These are phyloP conservation scores for Dissostichus mawsoni DNA, from an alignment of 2,113 vertebrate genomes.

Conservation along the genomic window DNA sequence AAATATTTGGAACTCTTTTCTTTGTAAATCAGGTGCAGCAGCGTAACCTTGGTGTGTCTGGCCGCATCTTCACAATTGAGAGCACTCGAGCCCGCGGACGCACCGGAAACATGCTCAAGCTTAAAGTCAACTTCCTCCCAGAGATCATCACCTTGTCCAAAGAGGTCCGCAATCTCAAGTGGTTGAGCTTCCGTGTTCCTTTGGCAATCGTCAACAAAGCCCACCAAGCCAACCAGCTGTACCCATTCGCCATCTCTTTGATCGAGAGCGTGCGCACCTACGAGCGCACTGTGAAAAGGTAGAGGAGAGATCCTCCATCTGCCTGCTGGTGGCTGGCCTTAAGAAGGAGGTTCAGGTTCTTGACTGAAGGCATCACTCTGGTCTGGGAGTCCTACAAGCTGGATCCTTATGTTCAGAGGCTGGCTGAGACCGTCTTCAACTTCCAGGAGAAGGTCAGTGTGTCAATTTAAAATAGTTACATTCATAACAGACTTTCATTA, in stretches of 20 bases:
- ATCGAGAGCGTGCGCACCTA: constrained; percentile 98
- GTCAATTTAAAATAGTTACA: neutral
- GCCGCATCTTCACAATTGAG: constrained; percentile 98
- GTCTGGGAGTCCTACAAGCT: constrained; percentile 99
- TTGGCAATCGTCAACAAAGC: constrained; percentile 99
- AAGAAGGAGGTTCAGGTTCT: constrained; percentile 98
- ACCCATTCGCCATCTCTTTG: constrained; percentile 97
- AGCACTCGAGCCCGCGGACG: constrained; percentile 93
- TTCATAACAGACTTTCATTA: neutral
- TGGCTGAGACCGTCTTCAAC: constrained; percentile 98
- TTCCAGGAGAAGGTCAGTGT: constrained; percentile 96
- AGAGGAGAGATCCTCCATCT: constrained; percentile 94
- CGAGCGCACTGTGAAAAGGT: constrained; percentile 98
- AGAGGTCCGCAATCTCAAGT: constrained; percentile 98
- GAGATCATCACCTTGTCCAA: constrained; percentile 99
- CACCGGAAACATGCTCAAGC: constrained; percentile 93
- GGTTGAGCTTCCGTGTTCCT: constrained; percentile 97
- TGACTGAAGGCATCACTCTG: constrained; percentile 96
- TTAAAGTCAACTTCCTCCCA: constrained; percentile 98
- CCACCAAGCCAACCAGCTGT: constrained; percentile 98
- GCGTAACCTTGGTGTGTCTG: constrained; percentile 96
- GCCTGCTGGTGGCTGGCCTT: constrained; percentile 93
- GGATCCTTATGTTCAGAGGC: constrained; percentile 95
- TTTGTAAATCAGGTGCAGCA: constrained; percentile 86
- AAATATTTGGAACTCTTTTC: neutral